Evolutionary conservation across 2,888 invertebrate species (phyloP), one percentile per base, ranked within the genome.

Genomic region (Vesta saturnalis): DNA sequence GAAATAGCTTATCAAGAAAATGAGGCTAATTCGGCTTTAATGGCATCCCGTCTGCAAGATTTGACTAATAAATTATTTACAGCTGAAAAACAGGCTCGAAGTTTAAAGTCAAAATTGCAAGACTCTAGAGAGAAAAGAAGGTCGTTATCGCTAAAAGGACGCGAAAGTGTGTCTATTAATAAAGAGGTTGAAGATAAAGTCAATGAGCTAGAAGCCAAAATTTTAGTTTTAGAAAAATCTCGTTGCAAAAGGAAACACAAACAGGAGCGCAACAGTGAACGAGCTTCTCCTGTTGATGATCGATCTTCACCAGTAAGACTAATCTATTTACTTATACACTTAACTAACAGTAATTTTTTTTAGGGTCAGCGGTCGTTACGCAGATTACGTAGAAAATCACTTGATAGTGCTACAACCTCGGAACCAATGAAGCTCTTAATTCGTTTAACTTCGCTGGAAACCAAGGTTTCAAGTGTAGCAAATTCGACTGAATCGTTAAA

Each of bases 161-260:
- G 92, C 73, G 94, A 94, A 81, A 92, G 93, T 23, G 88, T 94
- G 74, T 91, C 92, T 6, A 88, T 94, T 54, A 91, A 92, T 12
- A 94, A 93, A 81, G 94, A 94, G 82, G 89, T 95, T 15, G 95
- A 95, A 82, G 92, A 93, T 71, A 95, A 95, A 81, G 86, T 95
- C 54, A 88, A 88, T n/a, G 92, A 94, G 80, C 83, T 94, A 67
- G 94, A 94, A 84, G 90, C 88, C 58, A 94, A 93, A 84, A 91
- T 94, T 56, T 87, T 89, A 63, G 86, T 89, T 71, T 82, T 93
- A 60, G 92, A 93, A 78, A 85, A 83, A 2, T 83, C 84, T 1
- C 83, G 82, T 67, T 78, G 78, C 46, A 81, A 76, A 79, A 82
- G 75, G 78, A 80, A 84, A 68, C 82, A 87, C 67, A 87, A 87